Evolutionary conservation across 1,140 invertebrate genomes (phyloP), one percentile per base, ranked within the genome.

Genomic region (Phortica variegata): DNA sequence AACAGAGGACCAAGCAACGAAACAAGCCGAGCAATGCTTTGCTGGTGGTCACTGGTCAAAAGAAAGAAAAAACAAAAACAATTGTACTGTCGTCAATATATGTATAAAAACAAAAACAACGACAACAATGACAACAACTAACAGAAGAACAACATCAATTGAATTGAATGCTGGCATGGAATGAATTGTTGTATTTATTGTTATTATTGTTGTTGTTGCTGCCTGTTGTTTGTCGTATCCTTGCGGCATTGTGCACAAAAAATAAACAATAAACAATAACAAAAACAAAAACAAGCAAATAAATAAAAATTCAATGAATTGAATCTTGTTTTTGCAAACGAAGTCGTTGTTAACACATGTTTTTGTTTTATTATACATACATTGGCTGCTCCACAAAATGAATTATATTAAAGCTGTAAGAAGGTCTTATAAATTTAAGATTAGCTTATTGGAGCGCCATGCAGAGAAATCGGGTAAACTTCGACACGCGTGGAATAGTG

Each of bases 291-390:
- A 41, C 42, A 47, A 26, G 49, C 40, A 44, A 47, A 45, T 39
- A 49, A 56, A 46, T 58, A 43, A 55, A 56, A 61, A 68, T 53
- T 48, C 47, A 47, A 60, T 68, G 59, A 66, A 66, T 68, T 66
- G 53, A 68, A 66, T 68, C 62, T 63, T 47, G 62, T 63, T 66
- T 60, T n/a, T n/a, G n/a, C n/a, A n/a, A n/a, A n/a, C 49, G 57
- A 51, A 58, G 63, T 66, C 56, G 63, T 57, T 66, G 63, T 63
- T 66, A 66, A 68, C 63, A 66, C 63, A 66, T 66, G 63, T 63
- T 66, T n/a, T n/a, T n/a, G n/a, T n/a, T n/a, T n/a, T n/a, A n/a
- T n/a, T n/a, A n/a, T n/a, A n/a, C n/a, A n/a, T n/a, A n/a, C n/a
- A n/a, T n/a, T n/a, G n/a, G n/a, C n/a, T n/a, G n/a, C n/a, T n/a